Evolutionary conservation across 1,140 invertebrate genomes (phyloP).

Genomic region (Galleria mellonella): DNA sequence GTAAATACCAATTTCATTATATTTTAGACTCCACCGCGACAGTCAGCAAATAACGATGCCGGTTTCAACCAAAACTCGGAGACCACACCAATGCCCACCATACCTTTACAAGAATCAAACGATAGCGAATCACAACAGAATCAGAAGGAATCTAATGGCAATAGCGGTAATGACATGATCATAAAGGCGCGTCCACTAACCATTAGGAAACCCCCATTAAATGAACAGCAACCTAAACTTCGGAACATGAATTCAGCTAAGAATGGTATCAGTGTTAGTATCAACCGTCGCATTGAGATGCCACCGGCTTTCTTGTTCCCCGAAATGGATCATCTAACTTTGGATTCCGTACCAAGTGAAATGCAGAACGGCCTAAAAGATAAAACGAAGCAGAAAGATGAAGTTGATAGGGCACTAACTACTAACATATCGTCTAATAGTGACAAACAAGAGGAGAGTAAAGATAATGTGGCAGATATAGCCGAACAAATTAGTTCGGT

Average conservation of each 20-base stretch:
- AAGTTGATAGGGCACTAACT: constrained; percentile 55
- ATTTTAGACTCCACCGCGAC: constrained; percentile 65
- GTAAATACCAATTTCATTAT: neutral
- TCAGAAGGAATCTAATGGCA: constrained; percentile 57
- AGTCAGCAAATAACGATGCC: constrained; percentile 49
- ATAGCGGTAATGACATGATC: constrained; percentile 74
- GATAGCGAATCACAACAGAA: constrained; percentile 42
- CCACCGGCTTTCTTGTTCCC: constrained; percentile 87
- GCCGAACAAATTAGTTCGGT: constrained; percentile 68
- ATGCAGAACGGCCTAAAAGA: constrained; percentile 51
- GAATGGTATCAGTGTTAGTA: constrained; percentile 78
- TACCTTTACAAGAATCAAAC: constrained; percentile 42
- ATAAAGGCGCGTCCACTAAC: constrained; percentile 88
- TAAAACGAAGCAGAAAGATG: constrained; percentile 50
- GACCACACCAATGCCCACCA: constrained; percentile 31
- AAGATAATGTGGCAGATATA: constrained; percentile 68
- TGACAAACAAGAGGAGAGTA: constrained; percentile 67
- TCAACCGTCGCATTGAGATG: constrained; percentile 86
- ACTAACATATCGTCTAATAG: constrained; percentile 53
- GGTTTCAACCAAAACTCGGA: constrained; percentile 36
- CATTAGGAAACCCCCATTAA: constrained; percentile 84
- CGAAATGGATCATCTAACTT: constrained; percentile 76
- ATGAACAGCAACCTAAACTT: constrained; percentile 85
- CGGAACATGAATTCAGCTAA: constrained; percentile 74
- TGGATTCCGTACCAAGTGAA: constrained; percentile 36